Evolutionary conservation across 2,113 vertebrate genomes (phyloP).

Genomic region (Callipepla californica): DNA sequence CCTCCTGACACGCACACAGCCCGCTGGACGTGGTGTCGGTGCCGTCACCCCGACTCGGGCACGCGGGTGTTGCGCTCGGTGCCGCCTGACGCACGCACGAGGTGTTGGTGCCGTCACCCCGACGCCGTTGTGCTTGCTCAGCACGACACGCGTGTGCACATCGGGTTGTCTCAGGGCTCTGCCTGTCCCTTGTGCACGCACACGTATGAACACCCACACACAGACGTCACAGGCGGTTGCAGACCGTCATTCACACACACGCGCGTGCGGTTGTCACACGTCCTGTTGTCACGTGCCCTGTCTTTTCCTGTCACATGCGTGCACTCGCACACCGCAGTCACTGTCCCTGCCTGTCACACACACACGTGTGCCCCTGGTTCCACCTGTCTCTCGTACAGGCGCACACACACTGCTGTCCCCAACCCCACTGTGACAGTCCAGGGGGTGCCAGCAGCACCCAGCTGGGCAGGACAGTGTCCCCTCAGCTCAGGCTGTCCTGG

Average conservation of each 20-base stretch:
- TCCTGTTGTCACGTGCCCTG: neutral
- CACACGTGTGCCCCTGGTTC: fast-evolving
- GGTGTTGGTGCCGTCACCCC: neutral
- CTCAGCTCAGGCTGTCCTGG: neutral
- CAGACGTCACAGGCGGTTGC: neutral
- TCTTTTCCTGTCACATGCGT: neutral
- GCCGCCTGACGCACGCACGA: neutral
- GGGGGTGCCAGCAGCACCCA: neutral
- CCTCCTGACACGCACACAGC: neutral
- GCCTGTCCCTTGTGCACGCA: neutral
- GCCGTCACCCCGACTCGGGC: too few relatives aligned
- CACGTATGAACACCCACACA: neutral
- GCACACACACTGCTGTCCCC: fast-evolving
- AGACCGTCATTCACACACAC: neutral
- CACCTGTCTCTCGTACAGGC: neutral
- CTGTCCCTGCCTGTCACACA: neutral
- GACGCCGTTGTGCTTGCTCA: neutral
- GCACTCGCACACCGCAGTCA: fast-evolving
- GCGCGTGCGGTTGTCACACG: too few relatives aligned
- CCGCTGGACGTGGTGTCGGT: too few relatives aligned
- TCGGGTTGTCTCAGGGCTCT: fast-evolving
- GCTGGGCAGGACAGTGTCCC: neutral
- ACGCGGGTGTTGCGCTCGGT: neutral
- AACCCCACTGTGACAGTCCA: neutral
- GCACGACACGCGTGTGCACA: fast-evolving